These are phyloP conservation scores for Myocastor coypus DNA, from an alignment of 2,113 vertebrate genomes.

Conservation along the genomic window DNA sequence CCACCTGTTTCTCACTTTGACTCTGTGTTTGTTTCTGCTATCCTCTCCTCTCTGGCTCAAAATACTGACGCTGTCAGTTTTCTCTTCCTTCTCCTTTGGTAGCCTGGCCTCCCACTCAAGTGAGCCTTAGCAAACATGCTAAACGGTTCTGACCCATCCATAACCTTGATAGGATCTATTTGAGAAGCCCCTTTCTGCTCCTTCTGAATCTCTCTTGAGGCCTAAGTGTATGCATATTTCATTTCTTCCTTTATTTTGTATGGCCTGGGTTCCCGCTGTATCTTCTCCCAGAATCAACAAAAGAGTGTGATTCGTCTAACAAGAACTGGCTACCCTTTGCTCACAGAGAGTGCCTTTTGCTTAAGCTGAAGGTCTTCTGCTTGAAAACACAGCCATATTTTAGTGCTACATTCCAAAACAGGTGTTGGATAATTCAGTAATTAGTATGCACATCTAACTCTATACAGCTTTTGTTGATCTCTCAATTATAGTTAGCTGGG, in stretches of 20 bases:
- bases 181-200: background rate
- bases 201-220: background rate
- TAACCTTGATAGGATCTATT: background rate
- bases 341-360: constrained; percentile 44
- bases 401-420: constrained; percentile 81
- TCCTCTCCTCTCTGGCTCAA: background rate
- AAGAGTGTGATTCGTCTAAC: constrained; percentile 14
- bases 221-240: background rate
- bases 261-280: constrained; percentile 21
- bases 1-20: background rate
- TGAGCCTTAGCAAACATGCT: background rate
- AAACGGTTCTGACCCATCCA: background rate
- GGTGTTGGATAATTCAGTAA: constrained; percentile 89
- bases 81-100: background rate
- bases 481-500: constrained; percentile 89
- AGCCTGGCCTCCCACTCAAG: background rate
- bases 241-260: constrained; percentile 65
- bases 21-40: background rate
- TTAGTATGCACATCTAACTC: constrained; percentile 89
- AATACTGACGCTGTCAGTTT: background rate
- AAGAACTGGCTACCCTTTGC: constrained; percentile 50
- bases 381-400: constrained; percentile 76
- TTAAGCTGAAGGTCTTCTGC: constrained; percentile 59
- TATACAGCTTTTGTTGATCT: constrained; percentile 88
- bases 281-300: constrained; percentile 34